phyloP scores from a whole-genome alignment of 2,888 invertebrate genomes.

The Suillia variegata region DNA sequence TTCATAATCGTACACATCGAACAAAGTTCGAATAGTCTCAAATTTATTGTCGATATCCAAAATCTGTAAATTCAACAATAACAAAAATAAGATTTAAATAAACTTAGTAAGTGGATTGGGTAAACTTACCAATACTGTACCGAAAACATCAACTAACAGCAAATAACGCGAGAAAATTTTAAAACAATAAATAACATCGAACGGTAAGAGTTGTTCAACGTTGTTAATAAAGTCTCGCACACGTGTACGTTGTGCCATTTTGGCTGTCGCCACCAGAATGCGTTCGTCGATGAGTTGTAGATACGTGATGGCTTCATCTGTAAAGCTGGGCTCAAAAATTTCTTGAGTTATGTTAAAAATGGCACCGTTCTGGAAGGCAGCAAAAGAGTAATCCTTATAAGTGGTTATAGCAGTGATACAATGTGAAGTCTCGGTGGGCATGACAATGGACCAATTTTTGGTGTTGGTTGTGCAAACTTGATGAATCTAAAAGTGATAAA shows the following conservation, averaged over 20 bases:
- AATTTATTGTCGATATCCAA: constrained; percentile 22
- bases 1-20: constrained; percentile 12
- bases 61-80: too few relatives aligned
- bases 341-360: constrained; percentile 44
- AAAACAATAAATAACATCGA: constrained; percentile 33
- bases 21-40: constrained; percentile 9
- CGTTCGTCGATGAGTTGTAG: constrained; percentile 44
- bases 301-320: constrained; percentile 37
- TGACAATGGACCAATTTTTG: constrained; percentile 45
- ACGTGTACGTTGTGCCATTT: constrained; percentile 24
- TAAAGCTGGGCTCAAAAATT: constrained; percentile 23
- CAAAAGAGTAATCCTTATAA: constrained; percentile 38
- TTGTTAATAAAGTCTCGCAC: constrained; percentile 19
- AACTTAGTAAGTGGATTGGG: too few relatives aligned
- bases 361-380: constrained; percentile 49
- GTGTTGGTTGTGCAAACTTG: constrained; percentile 41
- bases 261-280: constrained; percentile 41
- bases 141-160: constrained; percentile 39
- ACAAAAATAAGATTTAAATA: too few relatives aligned
- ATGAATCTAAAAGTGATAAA: constrained; percentile 40
- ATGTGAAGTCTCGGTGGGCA: constrained; percentile 31
- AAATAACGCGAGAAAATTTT: constrained; percentile 36
- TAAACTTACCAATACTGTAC: constrained; percentile 38
- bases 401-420: constrained; percentile 45
- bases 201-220: constrained; percentile 19